A percentile compares a stretch with the other conserved stretches of the same genome.
These are phyloP conservation scores for Stegastes partitus DNA, from an alignment of 2,113 vertebrate genomes.

Conservation along the genomic window DNA sequence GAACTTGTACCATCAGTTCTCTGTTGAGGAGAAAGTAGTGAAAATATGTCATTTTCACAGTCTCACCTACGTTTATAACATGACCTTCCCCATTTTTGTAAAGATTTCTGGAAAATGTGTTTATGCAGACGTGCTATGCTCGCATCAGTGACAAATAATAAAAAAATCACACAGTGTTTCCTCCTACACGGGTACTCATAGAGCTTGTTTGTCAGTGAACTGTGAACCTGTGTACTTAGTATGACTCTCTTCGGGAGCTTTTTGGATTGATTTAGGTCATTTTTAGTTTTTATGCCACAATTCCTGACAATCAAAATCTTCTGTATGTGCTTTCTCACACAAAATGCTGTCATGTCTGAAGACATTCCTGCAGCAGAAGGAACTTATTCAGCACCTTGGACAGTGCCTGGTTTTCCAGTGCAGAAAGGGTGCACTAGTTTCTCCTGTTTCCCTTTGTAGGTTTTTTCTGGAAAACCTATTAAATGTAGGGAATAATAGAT, in stretches of 20 bases:
- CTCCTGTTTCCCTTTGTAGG: background rate
- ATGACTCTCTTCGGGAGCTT: background rate
- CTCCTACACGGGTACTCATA: background rate
- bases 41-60: background rate
- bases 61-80: background rate
- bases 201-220: background rate
- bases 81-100: background rate
- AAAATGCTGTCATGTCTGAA: background rate
- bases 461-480: background rate
- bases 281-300: background rate
- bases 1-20: too few relatives aligned
- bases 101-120: background rate
- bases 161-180: background rate
- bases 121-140: background rate
- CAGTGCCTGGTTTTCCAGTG: slow-evolving; percentile 27
- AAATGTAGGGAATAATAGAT: background rate
- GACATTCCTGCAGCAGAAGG: slow-evolving; percentile 54
- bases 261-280: background rate
- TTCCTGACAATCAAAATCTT: background rate
- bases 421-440: background rate
- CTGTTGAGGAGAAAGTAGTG: background rate
- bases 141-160: background rate
- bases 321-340: background rate
- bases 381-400: slow-evolving; percentile 69
- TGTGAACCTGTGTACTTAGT: background rate